These are phyloP conservation scores for Rhipidura dahli DNA, from an alignment of 2,113 vertebrate species.

Conservation along the genomic window DNA sequence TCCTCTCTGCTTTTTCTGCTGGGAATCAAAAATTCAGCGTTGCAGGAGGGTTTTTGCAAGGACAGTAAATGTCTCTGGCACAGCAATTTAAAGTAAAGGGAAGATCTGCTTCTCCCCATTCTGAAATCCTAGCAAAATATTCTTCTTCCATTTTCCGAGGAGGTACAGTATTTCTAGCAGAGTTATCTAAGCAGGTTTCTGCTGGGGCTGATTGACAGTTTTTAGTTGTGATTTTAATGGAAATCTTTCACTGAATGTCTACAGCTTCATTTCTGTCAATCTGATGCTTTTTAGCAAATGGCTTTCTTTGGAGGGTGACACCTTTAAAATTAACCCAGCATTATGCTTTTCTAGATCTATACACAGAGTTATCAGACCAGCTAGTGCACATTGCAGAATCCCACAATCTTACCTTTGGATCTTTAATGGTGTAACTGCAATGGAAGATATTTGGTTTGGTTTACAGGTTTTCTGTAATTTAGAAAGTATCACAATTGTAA, in stretches of 20 bases:
- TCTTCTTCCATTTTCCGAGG: not conserved
- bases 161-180: not conserved
- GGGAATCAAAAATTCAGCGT: not conserved
- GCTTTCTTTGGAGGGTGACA: not conserved
- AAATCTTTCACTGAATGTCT: not conserved
- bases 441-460: not conserved
- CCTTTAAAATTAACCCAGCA: not conserved
- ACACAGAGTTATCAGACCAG: not conserved
- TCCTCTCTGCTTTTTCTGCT: not conserved
- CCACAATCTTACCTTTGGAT: not conserved
- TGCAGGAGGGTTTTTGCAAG: not conserved
- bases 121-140: not conserved
- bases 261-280: not conserved
- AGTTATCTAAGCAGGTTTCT: constrained; percentile 21
- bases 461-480: not conserved
- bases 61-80: not conserved
- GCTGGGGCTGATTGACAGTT: not conserved
- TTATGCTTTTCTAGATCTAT: not conserved
- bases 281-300: not conserved
- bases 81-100: not conserved
- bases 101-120: not conserved
- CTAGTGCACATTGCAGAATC: not conserved
- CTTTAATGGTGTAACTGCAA: not conserved
- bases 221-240: not conserved
- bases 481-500: not conserved